Evolutionary conservation across 2,797 vertebrate genomes (phyloP), one percentile per base, ranked within the genome.

Genomic region (Crypturellus tataupa): DNA sequence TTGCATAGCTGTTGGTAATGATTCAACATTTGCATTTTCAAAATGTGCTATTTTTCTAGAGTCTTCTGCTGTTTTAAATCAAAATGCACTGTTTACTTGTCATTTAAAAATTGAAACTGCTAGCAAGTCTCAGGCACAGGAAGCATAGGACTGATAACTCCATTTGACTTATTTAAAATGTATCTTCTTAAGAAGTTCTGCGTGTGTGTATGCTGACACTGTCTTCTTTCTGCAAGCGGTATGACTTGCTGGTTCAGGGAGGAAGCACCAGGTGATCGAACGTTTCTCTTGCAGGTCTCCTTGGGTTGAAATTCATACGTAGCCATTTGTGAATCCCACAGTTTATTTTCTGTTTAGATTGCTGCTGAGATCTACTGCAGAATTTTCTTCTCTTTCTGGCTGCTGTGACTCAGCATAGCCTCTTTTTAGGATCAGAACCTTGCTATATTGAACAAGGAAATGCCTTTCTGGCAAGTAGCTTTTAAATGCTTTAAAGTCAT

Each of bases 401-500:
- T 77, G 68, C 70, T 19, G 5, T 42, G 27, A 80, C 46, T 86
- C 93, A 83, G 73, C 71, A 71, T 42, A 87, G 44, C 69, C 33
- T 67, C 80, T 91, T 46, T 56, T 56, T 58, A 80, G 46, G 18
- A 77, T 78, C 53, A 90, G 70, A 77, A 84, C 47, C 53, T 85
- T 68, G 9, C 39, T 70, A 39, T 39, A 31, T 73, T 72, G 80
- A 51, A 47, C 29, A 78, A 84, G 70, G 37, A 87, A 56, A 60
- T 68, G 37, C 51, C 76, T 91, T 94, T 94, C 62, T 16, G 12
- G 63, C 56, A 67, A 85, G 59, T 63, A 40, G 60, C 35, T 93
- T 93, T 88, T 63, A 65, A 81, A 0, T 33, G 55, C 75, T 90
- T 96, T 88, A 21, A 46, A 91, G 87, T 86, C 78, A 71, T 80